Conservation (phyloP, 2,797 vertebrate species). For the Anabas testudineus region DNA sequence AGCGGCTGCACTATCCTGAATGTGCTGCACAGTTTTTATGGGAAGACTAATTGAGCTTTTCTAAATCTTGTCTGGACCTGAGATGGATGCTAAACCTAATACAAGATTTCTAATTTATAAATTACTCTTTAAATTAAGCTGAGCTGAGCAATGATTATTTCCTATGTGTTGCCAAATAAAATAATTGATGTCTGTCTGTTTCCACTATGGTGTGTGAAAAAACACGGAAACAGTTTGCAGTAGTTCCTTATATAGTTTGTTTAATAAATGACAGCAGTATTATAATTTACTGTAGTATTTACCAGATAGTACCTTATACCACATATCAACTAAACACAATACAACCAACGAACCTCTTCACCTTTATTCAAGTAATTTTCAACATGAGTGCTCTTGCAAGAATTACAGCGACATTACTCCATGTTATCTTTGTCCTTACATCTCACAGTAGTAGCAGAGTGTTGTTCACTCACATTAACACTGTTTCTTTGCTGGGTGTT, state of each 20-base stretch:
- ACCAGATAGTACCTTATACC: too few species aligned
- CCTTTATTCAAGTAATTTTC: slow-evolving; percentile 38
- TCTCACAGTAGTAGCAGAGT: slow-evolving; percentile 40
- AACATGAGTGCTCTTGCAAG: slow-evolving; percentile 1
- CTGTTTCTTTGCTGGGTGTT: slow-evolving; percentile 58
- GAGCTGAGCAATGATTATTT: background rate
- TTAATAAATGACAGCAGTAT: background rate
- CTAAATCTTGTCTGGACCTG: slow-evolving; percentile 6
- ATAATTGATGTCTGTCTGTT: background rate
- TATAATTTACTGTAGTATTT: too few species aligned
- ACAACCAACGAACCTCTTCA: slow-evolving; percentile 16
- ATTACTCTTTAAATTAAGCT: background rate
- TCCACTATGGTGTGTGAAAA: too few species aligned
- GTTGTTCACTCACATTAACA: slow-evolving; percentile 50
- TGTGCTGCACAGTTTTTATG: slow-evolving; percentile 5
- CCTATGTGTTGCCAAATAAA: background rate
- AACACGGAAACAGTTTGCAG: too few species aligned
- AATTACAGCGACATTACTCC: slow-evolving; percentile 33
- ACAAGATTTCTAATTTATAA: background rate
- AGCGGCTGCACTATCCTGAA: background rate
- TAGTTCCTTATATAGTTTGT: too few species aligned
- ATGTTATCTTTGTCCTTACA: slow-evolving; percentile 16
- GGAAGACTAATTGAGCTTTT: slow-evolving; percentile 12
- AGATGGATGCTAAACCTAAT: background rate
- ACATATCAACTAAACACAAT: background rate